These are phyloP conservation scores for Sycophaga agraensis DNA, from an alignment of 1,140 invertebrate genomes.

Conservation along the genomic window DNA sequence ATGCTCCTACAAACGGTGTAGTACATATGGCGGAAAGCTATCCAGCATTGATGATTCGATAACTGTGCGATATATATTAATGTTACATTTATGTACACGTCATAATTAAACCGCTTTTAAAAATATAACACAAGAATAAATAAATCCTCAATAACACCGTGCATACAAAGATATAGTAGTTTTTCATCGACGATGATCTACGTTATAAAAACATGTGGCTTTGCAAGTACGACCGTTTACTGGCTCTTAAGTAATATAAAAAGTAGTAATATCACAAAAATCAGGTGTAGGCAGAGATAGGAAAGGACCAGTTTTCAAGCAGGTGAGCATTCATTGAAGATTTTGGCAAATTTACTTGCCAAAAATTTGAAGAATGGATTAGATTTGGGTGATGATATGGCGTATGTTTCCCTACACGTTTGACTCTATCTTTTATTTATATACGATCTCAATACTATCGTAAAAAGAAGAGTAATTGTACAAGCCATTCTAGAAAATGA, in stretches of 20 bases:
- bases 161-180: conserved; percentile 17
- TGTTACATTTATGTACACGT: too few relatives aligned
- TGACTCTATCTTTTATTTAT: background rate
- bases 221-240: conserved; percentile 33
- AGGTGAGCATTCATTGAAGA: conserved; percentile 10
- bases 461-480: conserved; percentile 9
- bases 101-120: conserved; percentile 16
- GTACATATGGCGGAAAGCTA: conserved; percentile 23
- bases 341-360: conserved; percentile 37
- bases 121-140: conserved; percentile 17
- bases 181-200: conserved; percentile 22
- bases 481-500: conserved; percentile 13
- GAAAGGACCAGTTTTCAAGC: conserved; percentile 46
- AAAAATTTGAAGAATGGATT: conserved; percentile 43
- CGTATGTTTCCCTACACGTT: conserved; percentile 31
- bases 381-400: conserved; percentile 43
- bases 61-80: conserved; percentile 16
- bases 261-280: conserved; percentile 57
- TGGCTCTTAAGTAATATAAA: conserved; percentile 51
- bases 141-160: conserved; percentile 18
- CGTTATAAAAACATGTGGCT: conserved; percentile 37
- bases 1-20: conserved; percentile 8
- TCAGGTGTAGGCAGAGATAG: conserved; percentile 45
- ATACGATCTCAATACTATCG: background rate
- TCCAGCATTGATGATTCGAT: conserved; percentile 14